A percentile compares a stretch with the other conserved stretches of the same genome.
phyloP scores from a whole-genome alignment of 2,113 vertebrate species.

The Panthera uncia region DNA sequence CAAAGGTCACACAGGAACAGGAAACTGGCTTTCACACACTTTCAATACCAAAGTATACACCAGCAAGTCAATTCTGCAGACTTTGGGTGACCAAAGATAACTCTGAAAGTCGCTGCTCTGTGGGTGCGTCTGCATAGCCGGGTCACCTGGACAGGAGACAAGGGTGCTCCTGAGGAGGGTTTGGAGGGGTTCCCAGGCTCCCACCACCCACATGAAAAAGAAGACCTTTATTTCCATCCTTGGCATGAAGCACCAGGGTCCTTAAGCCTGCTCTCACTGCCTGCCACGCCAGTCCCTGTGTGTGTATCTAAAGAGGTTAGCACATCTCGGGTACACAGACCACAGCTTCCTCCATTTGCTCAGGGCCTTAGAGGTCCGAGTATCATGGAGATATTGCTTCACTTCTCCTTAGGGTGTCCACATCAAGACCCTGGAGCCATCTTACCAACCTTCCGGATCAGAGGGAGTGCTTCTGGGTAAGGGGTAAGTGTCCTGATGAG shows the following conservation, averaged over 20 bases:
- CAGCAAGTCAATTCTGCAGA: not conserved
- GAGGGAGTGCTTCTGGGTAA: not conserved
- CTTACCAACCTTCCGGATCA: not conserved
- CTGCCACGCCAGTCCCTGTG: slow-evolving; percentile 47
- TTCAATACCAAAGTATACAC: not conserved
- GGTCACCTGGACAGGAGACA: not conserved
- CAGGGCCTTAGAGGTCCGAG: slow-evolving; percentile 60
- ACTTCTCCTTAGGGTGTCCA: slow-evolving; percentile 71
- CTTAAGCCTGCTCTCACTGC: not conserved
- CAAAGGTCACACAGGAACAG: not conserved
- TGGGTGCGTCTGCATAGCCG: not conserved
- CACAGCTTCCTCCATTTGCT: slow-evolving; percentile 78
- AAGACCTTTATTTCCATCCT: not conserved
- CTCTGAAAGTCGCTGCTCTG: not conserved
- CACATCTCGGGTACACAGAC: slow-evolving; percentile 76
- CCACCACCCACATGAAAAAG: not conserved
- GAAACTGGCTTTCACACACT: slow-evolving; percentile 21
- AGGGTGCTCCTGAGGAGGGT: not conserved
- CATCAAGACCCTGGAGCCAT: slow-evolving; percentile 48
- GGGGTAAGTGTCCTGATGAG: no score
- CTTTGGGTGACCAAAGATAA: not conserved
- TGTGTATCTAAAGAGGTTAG: slow-evolving; percentile 65
- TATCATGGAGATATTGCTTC: slow-evolving; percentile 56
- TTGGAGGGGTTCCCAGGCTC: not conserved
- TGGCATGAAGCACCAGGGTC: not conserved